phyloP scores from a whole-genome alignment of 2,797 vertebrate species.

The Amblyraja radiata region DNA sequence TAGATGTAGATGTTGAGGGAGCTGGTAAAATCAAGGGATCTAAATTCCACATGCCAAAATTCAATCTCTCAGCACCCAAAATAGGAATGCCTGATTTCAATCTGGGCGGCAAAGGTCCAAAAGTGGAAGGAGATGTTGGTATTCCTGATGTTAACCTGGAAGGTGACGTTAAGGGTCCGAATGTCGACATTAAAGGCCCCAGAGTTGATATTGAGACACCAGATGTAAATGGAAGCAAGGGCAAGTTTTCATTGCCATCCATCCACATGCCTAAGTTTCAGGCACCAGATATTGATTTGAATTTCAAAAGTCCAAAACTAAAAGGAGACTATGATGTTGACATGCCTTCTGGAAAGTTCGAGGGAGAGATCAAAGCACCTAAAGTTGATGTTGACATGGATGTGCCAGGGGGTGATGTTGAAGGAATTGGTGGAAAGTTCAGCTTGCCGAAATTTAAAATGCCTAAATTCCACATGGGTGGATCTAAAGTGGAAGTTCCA shows the following conservation, averaged over 20 bases:
- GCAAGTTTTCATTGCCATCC: neutral
- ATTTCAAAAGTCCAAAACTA: neutral
- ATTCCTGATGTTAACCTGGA: neutral
- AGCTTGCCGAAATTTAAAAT: neutral
- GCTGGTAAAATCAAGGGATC: slow-evolving; percentile 38
- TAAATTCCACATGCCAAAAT: slow-evolving; percentile 38
- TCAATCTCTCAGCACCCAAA: slow-evolving; percentile 50
- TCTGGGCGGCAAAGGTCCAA: slow-evolving; percentile 39
- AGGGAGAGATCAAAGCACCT: neutral
- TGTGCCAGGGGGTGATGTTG: neutral
- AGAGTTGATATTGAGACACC: neutral
- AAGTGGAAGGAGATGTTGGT: slow-evolving; percentile 44
- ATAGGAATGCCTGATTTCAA: slow-evolving; percentile 43
- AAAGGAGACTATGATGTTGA: neutral
- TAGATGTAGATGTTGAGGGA: slow-evolving; percentile 43
- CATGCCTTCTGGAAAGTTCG: neutral
- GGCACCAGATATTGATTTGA: neutral
- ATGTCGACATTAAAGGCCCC: neutral
- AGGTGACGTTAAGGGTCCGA: neutral
- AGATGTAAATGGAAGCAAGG: neutral
- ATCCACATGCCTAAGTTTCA: neutral
- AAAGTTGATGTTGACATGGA: neutral
- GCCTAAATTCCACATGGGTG: neutral
- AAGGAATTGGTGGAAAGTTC: neutral
- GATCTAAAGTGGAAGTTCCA: no score